phyloP scores from a whole-genome alignment of 2,797 vertebrate genomes.

The Anas flavirostris region DNA sequence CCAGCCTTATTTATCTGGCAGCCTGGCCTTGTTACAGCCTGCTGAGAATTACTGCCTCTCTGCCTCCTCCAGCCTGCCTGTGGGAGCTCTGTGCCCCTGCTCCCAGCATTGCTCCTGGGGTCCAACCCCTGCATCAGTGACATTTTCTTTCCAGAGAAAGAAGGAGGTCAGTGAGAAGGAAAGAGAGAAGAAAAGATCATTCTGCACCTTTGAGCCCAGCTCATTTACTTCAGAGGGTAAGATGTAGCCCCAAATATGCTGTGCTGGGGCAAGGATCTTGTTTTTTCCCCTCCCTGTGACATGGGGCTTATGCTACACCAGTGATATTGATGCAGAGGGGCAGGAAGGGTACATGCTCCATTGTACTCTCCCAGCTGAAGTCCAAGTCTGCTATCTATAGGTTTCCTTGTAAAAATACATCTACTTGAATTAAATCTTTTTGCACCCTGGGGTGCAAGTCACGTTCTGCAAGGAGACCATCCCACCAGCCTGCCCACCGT shows the following conservation, averaged over 20 bases:
- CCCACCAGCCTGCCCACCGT: background rate
- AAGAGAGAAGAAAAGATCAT: background rate
- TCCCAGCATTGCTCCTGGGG: background rate
- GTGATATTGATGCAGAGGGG: background rate
- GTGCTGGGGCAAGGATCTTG: fast-evolving
- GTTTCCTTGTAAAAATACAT: background rate
- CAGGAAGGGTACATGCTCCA: background rate
- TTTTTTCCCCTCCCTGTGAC: background rate
- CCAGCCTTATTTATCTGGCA: background rate
- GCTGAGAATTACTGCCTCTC: background rate
- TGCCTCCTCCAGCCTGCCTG: background rate
- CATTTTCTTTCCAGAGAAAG: background rate
- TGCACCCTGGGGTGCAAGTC: background rate
- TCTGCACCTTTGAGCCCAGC: background rate
- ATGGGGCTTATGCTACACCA: background rate
- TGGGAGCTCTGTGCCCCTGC: background rate
- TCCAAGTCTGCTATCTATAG: background rate
- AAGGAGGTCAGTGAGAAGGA: background rate
- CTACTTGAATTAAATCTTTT: background rate
- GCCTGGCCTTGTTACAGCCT: background rate
- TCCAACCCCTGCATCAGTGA: fast-evolving
- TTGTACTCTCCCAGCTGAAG: background rate
- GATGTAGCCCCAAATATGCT: background rate
- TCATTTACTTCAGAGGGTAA: background rate
- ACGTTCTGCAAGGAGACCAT: background rate